Evolutionary conservation across 2,888 invertebrate genomes (phyloP).

Genomic region (Aspidiotus destructor): DNA sequence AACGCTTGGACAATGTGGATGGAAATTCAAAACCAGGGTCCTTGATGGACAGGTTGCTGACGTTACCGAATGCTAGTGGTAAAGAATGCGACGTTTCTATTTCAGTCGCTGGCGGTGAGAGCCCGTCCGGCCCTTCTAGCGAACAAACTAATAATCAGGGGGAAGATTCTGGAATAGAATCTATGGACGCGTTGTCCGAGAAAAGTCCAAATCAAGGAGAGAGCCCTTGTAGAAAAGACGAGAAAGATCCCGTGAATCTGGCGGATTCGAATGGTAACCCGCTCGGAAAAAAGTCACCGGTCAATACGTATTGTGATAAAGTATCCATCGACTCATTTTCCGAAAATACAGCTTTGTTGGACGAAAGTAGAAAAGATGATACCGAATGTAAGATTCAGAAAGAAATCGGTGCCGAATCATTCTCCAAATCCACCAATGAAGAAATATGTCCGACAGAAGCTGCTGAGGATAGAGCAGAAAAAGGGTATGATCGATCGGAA

Average conservation of each 20-base stretch:
- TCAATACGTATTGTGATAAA: conserved; percentile 24
- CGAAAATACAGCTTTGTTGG: not conserved
- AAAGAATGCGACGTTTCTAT: conserved; percentile 12
- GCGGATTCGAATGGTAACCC: conserved; percentile 1
- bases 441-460: not conserved
- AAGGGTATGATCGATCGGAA: conserved; percentile 6
- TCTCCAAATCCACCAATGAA: not conserved
- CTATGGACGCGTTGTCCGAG: conserved; percentile 87
- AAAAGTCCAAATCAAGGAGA: conserved; percentile 76
- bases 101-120: conserved; percentile 34
- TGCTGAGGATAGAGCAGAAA: conserved; percentile 10
- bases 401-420: conserved; percentile 7
- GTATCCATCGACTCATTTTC: not conserved
- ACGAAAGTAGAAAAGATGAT: not conserved
- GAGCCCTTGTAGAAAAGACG: conserved; percentile 41
- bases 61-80: not conserved
- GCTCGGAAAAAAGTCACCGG: conserved; percentile 17
- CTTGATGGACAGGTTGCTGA: conserved; percentile 11
- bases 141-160: conserved; percentile 49
- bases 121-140: conserved; percentile 34
- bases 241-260: conserved; percentile 37
- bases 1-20: conserved; percentile 1
- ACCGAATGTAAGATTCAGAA: not conserved
- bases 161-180: conserved; percentile 84
- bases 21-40: not conserved